Base-by-base conservation (phyloP, 2,888 invertebrate species). In the Lasioglossum malachurum region DNA sequence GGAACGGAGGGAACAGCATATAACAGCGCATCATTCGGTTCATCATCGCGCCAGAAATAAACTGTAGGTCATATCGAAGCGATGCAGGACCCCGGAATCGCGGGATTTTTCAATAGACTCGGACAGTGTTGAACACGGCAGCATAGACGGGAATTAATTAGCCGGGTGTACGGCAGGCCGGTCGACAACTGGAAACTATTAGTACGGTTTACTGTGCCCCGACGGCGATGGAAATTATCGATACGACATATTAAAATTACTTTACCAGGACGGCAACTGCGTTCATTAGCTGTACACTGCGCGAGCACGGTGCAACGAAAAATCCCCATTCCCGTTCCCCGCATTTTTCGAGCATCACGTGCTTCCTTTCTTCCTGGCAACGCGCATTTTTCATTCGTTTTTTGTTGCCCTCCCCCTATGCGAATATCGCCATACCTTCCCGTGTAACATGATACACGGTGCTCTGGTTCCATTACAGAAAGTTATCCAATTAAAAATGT, bases 231-330 rank as follows among this genome's bases (percentile, higher is more conserved):
- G 78, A 85, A 86, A 85, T 84, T 72, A 75, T 75, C 85, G 78
- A 84, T 81, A 78, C 72, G 67, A 75, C 75, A 23, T 80, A 85
- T 86, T 80, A 85, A 86, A 81, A 76, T 85, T 86, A 85, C 78
- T 81, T 81, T 81, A 69, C 57, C 75, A 75, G 57, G 35, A 44
- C 75, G 41, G 75, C 75, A 80, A 80, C 80, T 73, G 60, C 78
- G 78, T 86, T 86, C 80, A 76, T 86, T 86, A 84, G 73, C 72
- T 57, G 73, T 3, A 41, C 31, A 49, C 2, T 57, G 57, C 46
- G 46, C 67, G 76, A 64, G 73, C 79, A 74, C 41, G 41, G 2
- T 74, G 23, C 57, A 4, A 49, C 44, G 35, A 76, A 67, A 60
- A 35, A 78, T 78, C 67, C 72, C 75, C 53, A 49, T 57, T 31